Base-by-base conservation (phyloP, 2,797 vertebrate genomes). In the Strix occidentalis region DNA sequence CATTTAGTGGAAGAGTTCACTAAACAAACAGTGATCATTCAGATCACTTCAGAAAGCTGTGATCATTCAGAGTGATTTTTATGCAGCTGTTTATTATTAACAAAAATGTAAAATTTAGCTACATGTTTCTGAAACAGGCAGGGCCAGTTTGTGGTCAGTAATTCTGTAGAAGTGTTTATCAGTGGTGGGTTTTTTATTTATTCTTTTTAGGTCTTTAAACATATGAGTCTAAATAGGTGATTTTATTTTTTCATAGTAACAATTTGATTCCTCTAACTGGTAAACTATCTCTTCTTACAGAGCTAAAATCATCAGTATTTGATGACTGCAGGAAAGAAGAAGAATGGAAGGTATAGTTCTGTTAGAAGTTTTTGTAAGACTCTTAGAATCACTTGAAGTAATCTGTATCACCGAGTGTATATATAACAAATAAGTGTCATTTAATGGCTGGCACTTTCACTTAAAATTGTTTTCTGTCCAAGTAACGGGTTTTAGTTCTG, bases 271-370 rank as follows among this genome's bases (percentile, higher is more conserved):
- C 41, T 96, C 21, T 93, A n/a, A 84, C 33, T 88, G 12, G 18
- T 93, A 37, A 92, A 79, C 21, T 76, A 7, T 60, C 80, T 93
- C 91, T 53, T 96, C 46, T 97, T 91, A 69, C 96, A 99, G 99
- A 97, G 96, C 98, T 99, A 93, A 98, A 99, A 98, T 98, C 99
- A 20, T 95, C 97, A 29, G 96, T 99, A 39, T 98, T 99, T 85
- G 98, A 98, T 96, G 99, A 99, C 96, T 99, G 98, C 96, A 98
- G 80, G 84, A 99, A 99, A 96, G 98, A 99, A 41, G 98, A 98
- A 69, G 97, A 99, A 98, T 99, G 99, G 99, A 99, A 99, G 99
- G 99, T 99, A 98, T 10, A 58, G 7, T 87, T 76, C 53, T 66
- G 8, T 26, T 81, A 26, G 37, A n/a, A 10, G 41, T 77, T 87